A percentile compares a stretch with the other conserved stretches of the same genome.
These are phyloP conservation scores for Cryptus armator DNA, from an alignment of 2,888 invertebrate species.

Conservation along the genomic window DNA sequence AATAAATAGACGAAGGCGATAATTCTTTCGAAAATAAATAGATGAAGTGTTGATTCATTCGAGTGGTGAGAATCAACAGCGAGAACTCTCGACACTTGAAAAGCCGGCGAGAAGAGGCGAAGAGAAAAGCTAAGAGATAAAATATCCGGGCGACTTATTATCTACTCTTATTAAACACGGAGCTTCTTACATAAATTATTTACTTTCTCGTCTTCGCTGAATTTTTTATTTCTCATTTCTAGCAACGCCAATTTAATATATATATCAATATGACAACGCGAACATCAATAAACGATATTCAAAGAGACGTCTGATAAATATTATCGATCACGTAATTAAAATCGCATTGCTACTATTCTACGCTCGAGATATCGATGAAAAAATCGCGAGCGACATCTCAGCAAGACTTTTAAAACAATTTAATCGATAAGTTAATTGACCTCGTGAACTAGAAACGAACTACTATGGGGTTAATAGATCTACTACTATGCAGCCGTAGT, in stretches of 20 bases:
- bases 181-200: slow-evolving; percentile 60
- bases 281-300: slow-evolving; percentile 1
- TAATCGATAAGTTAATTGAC: slow-evolving; percentile 14
- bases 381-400: background rate
- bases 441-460: background rate
- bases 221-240: background rate
- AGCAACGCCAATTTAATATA: slow-evolving; percentile 55
- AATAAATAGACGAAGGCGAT: too few species aligned
- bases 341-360: slow-evolving; percentile 17
- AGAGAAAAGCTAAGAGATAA: slow-evolving; percentile 45
- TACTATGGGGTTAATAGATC: background rate
- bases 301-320: background rate
- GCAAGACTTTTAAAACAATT: slow-evolving; percentile 3
- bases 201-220: slow-evolving; percentile 23
- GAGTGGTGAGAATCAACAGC: slow-evolving; percentile 20
- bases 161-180: slow-evolving; percentile 27
- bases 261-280: slow-evolving; percentile 47
- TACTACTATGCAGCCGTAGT: background rate
- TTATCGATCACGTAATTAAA: slow-evolving; percentile 50
- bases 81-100: background rate
- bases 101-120: background rate
- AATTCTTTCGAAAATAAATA: slow-evolving; percentile 8
- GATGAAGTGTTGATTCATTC: slow-evolving; percentile 45
- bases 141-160: slow-evolving; percentile 63
- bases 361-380: background rate